Conservation (phyloP, 2,888 invertebrate species). For the Galerucella nymphaeae region DNA sequence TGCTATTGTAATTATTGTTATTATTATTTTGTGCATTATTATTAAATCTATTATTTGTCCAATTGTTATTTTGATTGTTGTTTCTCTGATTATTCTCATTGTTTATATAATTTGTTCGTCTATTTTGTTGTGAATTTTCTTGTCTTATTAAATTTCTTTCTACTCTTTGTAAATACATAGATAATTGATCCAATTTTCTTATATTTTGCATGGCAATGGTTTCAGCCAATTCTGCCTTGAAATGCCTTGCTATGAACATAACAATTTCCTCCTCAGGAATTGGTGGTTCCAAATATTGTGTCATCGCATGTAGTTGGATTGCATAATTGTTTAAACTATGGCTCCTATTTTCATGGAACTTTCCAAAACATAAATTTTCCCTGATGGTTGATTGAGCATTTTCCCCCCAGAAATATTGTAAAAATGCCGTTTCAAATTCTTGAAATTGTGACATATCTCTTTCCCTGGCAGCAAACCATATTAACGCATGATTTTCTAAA, state of each 20-base stretch:
- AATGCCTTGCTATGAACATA: conserved; percentile 1
- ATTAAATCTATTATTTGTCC: too few relatives aligned
- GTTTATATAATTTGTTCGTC: background rate
- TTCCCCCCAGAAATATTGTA: conserved; percentile 7
- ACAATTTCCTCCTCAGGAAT: conserved; percentile 4
- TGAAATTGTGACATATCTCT: background rate
- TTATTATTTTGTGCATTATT: background rate
- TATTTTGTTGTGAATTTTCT: background rate
- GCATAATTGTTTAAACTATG: background rate
- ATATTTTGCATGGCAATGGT: background rate
- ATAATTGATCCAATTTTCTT: too few relatives aligned
- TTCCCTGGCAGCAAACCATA: conserved; percentile 8
- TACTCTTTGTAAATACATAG: background rate
- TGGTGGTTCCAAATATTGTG: conserved; percentile 7
- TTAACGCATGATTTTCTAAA: conserved; percentile 4
- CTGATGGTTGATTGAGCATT: background rate
- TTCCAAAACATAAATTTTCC: background rate
- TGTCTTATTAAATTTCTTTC: background rate
- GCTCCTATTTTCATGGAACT: background rate
- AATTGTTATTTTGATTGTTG: too few relatives aligned
- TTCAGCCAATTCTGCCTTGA: too few relatives aligned
- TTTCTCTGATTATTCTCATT: conserved; percentile 1
- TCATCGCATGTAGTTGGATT: conserved; percentile 2
- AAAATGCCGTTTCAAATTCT: conserved; percentile 1
- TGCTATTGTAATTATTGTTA: background rate